Evolutionary conservation across 2,888 invertebrate genomes (phyloP), one percentile per base, ranked within the genome.

Genomic region (Aporophyla nigra): DNA sequence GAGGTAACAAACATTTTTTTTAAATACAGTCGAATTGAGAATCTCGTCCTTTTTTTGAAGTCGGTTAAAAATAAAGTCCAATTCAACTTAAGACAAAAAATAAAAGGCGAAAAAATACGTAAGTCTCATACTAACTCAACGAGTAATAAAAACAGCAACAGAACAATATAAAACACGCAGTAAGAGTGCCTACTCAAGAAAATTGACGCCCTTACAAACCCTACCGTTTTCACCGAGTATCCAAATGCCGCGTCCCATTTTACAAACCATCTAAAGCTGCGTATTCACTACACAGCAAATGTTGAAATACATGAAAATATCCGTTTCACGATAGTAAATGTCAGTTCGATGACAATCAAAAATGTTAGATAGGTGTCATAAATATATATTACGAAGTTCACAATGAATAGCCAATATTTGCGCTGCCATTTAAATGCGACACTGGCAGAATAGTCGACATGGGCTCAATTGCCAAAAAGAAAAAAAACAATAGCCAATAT

Each of bases 181-280:
- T 71, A 63, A 68, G 79, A 71, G 68, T 63, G 54, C 56, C 68
- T 80, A 75, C 82, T 85, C 75, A 80, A 78, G 86, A 74, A 86
- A 84, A 84, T 86, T 80, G 81, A 75, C 68, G 75, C 70, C 61
- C 62, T 84, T 70, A 74, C 69, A 78, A 73, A 71, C 81, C 71
- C 69, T 83, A 73, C 74, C 70, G 68, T 81, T 78, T 73, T 56
- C 62, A 63, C 54, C 46, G 61, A 76, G 62, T 70, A n/a, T 61
- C 49, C 49, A 86, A 84, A 83, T 76, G 65, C 73, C 74, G 43
- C 67, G 76, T 77, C 33, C 82, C 65, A 85, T 76, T 85, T 87
- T 77, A 79, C 72, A 76, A 78, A 74, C 53, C n/a, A 46, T 1
- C 16, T 85, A 62, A 86, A 71, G 86, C 61, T 33, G 65, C 1